Conservation (phyloP, 2,797 vertebrate species). For the Valencia hispanica region DNA sequence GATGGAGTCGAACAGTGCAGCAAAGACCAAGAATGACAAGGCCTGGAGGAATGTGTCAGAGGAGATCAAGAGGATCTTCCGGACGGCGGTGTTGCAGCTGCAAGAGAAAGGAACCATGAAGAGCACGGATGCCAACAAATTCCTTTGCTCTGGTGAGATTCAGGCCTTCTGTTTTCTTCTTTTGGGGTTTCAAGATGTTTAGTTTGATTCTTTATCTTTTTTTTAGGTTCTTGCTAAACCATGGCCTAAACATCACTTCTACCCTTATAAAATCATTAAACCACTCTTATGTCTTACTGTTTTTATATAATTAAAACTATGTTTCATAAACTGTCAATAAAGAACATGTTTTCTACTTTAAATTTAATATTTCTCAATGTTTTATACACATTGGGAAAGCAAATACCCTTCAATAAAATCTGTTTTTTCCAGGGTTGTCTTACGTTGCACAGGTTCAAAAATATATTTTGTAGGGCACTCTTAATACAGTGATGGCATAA, state of each 20-base stretch:
- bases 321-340: background rate
- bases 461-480: background rate
- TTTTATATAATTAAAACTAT: background rate
- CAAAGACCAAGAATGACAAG: constrained; percentile 87
- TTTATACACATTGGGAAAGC: background rate
- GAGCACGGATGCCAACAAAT: constrained; percentile 91
- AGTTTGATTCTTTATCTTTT: background rate
- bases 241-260: background rate
- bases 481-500: background rate
- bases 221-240: background rate
- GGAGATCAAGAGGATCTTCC: constrained; percentile 96
- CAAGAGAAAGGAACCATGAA: constrained; percentile 97
- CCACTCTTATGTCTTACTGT: background rate
- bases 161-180: background rate
- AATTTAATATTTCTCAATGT: background rate
- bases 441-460: background rate
- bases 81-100: constrained; percentile 91
- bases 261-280: background rate
- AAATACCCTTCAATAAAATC: background rate
- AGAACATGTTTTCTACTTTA: background rate
- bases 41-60: constrained; percentile 94
- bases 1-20: constrained; percentile 88
- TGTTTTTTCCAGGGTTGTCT: background rate
- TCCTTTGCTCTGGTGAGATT: constrained; percentile 93
- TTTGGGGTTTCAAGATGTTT: background rate